Base-by-base conservation (phyloP, 2,888 invertebrate species). In the Thera britannica region DNA sequence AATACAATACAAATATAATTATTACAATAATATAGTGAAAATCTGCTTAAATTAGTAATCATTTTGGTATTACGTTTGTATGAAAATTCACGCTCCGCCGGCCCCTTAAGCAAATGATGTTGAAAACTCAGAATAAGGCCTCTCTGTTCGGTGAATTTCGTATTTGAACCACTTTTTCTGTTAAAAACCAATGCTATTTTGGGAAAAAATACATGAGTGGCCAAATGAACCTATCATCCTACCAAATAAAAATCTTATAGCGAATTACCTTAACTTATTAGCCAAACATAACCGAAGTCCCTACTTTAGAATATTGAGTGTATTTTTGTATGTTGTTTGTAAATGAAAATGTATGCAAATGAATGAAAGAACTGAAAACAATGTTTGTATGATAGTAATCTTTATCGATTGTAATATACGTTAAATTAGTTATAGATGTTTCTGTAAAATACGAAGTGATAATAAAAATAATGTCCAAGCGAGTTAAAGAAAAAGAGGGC, bases 241-340 rank as follows among this genome's bases (percentile, higher is more conserved):
- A 55, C 9, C 9, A 35, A 60, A 51, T 48, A 48, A 56, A 59
- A 57, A 56, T 5, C 38, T 58, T 48, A 3, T 58, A 58, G 52
- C 52, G 34, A 52, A 52, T 52, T 52, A 52, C 8, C 23, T 52
- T 52, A 8, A 52, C 8, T 8, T 59, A 67, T 60, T 71, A 73
- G 71, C 67, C 67, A 73, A 73, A 72, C 62, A 68, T 62, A 61
- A 66, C 61, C 44, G n/a, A 68, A 62, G 67, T 60, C 67, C 56
- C 60, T 23, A 61, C 36, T 58, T 58, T 65, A 57, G 57, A 67
- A 65, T 58, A 69, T 60, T 66, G 68, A 73, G 70, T 83, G 84
- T 89, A 89, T 89, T 89, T 90, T 90, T 89, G 82, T 89, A 89
- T 83, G 82, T 77, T 81, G 73, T 84, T 83, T 86, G 81, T 87